Percentiles rank a stretch among this genome's conserved stretches.
phyloP scores from a whole-genome alignment of 2,797 vertebrate genomes.

The Gymnoscopelus microlampas region DNA sequence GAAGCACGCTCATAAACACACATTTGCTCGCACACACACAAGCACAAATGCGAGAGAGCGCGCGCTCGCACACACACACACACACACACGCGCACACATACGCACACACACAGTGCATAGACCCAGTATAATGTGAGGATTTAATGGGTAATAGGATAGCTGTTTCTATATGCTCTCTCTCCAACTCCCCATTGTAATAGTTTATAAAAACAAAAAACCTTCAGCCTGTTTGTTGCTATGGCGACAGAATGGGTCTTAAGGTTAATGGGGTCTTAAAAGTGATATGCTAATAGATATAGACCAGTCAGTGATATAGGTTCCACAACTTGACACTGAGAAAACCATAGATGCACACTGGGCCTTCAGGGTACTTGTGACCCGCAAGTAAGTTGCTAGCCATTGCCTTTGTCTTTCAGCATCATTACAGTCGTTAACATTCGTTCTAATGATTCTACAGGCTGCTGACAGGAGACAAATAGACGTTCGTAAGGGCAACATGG shows the following conservation, averaged over 20 bases:
- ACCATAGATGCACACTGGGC: too few relatives aligned
- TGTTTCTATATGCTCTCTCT: slow-evolving; percentile 30
- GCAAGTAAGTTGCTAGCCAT: too few relatives aligned
- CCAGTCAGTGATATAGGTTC: slow-evolving; percentile 28
- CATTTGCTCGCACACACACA: slow-evolving; percentile 22
- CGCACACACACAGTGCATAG: slow-evolving; percentile 69
- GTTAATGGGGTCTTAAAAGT: slow-evolving; percentile 39
- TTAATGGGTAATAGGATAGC: slow-evolving; percentile 62
- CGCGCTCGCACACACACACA: slow-evolving; percentile 20
- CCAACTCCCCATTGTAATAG: slow-evolving; percentile 51
- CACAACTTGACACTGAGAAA: too few relatives aligned
- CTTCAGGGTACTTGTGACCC: too few relatives aligned
- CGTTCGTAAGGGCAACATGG: too few relatives aligned
- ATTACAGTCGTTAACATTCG: too few relatives aligned
- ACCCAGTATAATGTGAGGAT: slow-evolving; percentile 60
- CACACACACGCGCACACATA: slow-evolving; percentile 35
- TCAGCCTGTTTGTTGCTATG: slow-evolving; percentile 65
- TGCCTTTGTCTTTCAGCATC: too few relatives aligned
- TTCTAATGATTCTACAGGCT: too few relatives aligned
- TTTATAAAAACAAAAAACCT: slow-evolving; percentile 62
- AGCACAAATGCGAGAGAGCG: slow-evolving; percentile 24
- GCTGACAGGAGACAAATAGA: too few relatives aligned
- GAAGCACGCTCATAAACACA: slow-evolving; percentile 33
- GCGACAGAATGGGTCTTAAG: slow-evolving; percentile 65
- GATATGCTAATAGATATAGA: slow-evolving; percentile 46